A percentile compares a stretch with the other conserved stretches of the same genome.
Conservation (phyloP, 2,113 vertebrate species). For the Pimephales promelas region DNA sequence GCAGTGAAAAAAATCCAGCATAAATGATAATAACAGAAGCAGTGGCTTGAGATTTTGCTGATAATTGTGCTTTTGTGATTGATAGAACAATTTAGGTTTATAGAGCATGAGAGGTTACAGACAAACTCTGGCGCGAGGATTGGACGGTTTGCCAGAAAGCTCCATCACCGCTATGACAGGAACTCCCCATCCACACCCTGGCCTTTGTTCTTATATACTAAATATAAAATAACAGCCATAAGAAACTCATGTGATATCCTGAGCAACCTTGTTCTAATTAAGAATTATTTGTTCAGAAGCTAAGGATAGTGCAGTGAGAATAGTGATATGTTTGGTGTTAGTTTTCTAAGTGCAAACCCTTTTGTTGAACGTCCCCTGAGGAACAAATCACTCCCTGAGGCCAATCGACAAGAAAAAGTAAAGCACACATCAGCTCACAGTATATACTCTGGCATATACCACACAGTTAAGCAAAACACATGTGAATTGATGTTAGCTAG, state of each 20-base stretch:
- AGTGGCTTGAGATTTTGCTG: constrained; percentile 19
- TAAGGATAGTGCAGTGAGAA: background rate
- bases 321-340: background rate
- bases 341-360: background rate
- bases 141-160: background rate
- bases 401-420: background rate
- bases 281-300: background rate
- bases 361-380: background rate
- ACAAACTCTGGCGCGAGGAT: background rate
- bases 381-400: background rate
- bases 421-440: background rate
- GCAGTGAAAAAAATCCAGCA: background rate
- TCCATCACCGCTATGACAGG: constrained; percentile 12
- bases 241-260: background rate
- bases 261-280: background rate
- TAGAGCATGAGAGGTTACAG: constrained; percentile 25
- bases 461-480: background rate
- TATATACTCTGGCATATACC: background rate
- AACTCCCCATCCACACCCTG: constrained; percentile 8
- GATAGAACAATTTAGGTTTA: constrained; percentile 39
- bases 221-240: constrained; percentile 23
- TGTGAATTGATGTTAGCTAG: background rate
- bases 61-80: constrained; percentile 44
- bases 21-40: constrained; percentile 30
- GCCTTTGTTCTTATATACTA: background rate